Evolutionary conservation across 1,140 invertebrate species (phyloP), one percentile per base, ranked within the genome.

Genomic region (Wiebesia pumilae): DNA sequence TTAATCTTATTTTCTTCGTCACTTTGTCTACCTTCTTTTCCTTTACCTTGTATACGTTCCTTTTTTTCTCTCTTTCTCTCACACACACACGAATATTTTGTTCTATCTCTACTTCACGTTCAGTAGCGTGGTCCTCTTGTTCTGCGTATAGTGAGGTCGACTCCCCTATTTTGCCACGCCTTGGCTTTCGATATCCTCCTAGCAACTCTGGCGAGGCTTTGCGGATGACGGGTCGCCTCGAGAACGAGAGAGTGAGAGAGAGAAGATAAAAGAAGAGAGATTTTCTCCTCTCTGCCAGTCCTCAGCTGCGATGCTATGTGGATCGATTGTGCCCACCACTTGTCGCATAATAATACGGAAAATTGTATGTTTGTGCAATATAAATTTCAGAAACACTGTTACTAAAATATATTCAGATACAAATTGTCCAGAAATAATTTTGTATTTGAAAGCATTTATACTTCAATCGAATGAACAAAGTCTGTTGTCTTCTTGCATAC

Each of bases 131-230:
- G 3, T 65, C 24, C n/a, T 62, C n/a, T 27, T 62, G 3, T 62
- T 21, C 62, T 12, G 2, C n/a, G 62, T n/a, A 65, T 4, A n/a
- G 27, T 30, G 62, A 65, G 14, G 27, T 65, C 27, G 6, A 65
- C 62, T 65, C 62, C 62, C 62, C 12, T 27, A 30, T n/a, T 6
- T 65, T 65, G 91, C 91, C 92, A 91, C 91, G 91, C 91, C 91
- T 92, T 90, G 86, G 84, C 86, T 87, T 81, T 89, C 86, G 87
- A 88, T 88, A 75, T 82, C 65, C 71, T 83, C 84, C 80, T 80
- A 65, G 27, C 12, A 65, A 82, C 24, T 38, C 58, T 35, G 27
- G 33, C 30, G 33, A 69, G 43, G 54, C 38, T 54, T 71, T 83
- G 47, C 30, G 30, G 30, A 73, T 54, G 62, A 81, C 35, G 33